Evolutionary conservation across 2,797 vertebrate species (phyloP).

Genomic region (Phoebastria nigripes): DNA sequence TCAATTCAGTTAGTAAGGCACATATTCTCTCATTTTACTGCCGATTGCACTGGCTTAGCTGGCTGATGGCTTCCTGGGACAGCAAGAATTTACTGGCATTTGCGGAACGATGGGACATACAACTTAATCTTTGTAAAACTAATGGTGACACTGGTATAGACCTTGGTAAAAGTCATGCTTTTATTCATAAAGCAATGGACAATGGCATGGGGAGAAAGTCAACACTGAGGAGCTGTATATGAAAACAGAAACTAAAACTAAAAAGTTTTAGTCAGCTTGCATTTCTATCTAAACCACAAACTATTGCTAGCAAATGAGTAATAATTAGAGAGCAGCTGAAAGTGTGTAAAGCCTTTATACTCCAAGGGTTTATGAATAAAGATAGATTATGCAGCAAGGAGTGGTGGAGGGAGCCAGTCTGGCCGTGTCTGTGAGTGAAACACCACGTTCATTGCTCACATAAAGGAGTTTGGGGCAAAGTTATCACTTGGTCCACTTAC

Average conservation of each 20-base stretch:
- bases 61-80: background rate
- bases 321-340: constrained; percentile 56
- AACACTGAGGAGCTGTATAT: background rate
- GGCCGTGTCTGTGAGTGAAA: background rate
- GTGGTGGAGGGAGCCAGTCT: background rate
- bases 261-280: background rate
- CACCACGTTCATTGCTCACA: background rate
- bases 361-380: constrained; percentile 46
- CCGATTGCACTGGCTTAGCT: background rate
- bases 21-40: background rate
- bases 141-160: background rate
- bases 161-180: background rate
- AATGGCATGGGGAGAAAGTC: background rate
- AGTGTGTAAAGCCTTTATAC: constrained; percentile 28
- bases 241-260: constrained; percentile 22
- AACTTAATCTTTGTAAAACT: background rate
- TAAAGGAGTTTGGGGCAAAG: constrained; percentile 24
- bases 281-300: constrained; percentile 16
- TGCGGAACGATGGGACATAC: background rate
- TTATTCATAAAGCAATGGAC: background rate
- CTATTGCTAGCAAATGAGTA: background rate
- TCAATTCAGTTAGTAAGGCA: background rate
- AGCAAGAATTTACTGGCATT: background rate
- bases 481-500: background rate
- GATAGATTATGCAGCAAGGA: constrained; percentile 44